Percentiles rank a stretch among this genome's conserved stretches.
Evolutionary conservation across 2,888 invertebrate species (phyloP).

Genomic region (Willowsia nigromaculata): DNA sequence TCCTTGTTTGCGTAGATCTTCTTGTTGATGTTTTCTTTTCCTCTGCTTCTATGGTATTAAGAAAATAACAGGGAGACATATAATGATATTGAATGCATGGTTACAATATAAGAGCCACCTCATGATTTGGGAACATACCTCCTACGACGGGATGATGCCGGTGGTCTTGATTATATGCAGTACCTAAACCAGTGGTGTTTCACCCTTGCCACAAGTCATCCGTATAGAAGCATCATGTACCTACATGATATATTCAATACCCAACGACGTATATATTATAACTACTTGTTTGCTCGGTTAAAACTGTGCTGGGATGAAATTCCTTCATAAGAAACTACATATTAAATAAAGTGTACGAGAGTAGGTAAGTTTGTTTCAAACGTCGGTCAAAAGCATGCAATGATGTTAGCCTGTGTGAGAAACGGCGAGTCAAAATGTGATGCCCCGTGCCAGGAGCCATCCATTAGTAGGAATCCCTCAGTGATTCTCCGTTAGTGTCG

Average conservation of each 20-base stretch:
- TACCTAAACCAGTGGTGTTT: not conserved
- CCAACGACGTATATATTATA: not conserved
- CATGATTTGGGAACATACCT: too few relatives aligned
- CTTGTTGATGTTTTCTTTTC: conserved; percentile 64
- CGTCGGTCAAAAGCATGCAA: conserved; percentile 16
- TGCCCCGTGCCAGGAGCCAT: conserved; percentile 72
- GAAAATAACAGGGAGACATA: not conserved
- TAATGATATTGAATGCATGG: not conserved
- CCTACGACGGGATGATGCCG: not conserved
- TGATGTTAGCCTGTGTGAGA: conserved; percentile 28
- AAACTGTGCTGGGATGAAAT: not conserved
- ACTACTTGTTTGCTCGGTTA: not conserved
- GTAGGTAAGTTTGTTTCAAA: conserved; percentile 28
- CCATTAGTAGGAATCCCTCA: conserved; percentile 66
- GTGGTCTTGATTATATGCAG: not conserved
- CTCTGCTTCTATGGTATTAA: not conserved
- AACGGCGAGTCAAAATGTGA: conserved; percentile 57
- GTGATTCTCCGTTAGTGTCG: conserved; percentile 36
- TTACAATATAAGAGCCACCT: too few relatives aligned
- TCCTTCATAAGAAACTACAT: conserved; percentile 25
- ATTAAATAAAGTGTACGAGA: conserved; percentile 21
- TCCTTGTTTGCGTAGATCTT: conserved; percentile 59
- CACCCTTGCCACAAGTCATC: not conserved
- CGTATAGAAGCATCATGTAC: not conserved
- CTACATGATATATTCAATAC: not conserved